A percentile compares a stretch with the other conserved stretches of the same genome.
phyloP scores from a whole-genome alignment of 2,113 vertebrate genomes.

The Xiphias gladius region DNA sequence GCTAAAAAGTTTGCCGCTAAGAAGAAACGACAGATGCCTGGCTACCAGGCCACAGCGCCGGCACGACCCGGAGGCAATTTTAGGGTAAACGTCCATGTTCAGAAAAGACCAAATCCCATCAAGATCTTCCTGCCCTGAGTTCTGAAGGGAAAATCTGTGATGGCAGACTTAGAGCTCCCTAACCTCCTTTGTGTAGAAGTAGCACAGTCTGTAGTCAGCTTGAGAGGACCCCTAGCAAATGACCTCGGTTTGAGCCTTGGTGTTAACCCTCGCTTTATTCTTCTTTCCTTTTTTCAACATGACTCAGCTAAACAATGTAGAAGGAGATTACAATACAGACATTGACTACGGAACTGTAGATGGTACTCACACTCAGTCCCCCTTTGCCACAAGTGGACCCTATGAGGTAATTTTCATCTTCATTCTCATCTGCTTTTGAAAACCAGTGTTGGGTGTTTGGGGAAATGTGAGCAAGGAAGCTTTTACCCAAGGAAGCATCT shows the following conservation, averaged over 20 bases:
- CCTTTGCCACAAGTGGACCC: constrained; percentile 86
- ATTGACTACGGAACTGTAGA: constrained; percentile 91
- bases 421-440: constrained; percentile 45
- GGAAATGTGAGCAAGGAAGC: constrained; percentile 62
- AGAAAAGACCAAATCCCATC: constrained; percentile 85
- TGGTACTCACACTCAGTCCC: constrained; percentile 88
- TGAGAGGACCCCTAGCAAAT: constrained; percentile 66
- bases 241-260: constrained; percentile 73
- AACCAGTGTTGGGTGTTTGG: constrained; percentile 33
- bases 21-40: constrained; percentile 90
- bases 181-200: constrained; percentile 85
- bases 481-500: constrained; percentile 62
- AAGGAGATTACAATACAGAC: constrained; percentile 91
- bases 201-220: constrained; percentile 82
- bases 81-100: constrained; percentile 90
- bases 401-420: constrained; percentile 89
- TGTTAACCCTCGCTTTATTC: constrained; percentile 79
- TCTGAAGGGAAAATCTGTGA: constrained; percentile 94
- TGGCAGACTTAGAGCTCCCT: constrained; percentile 84
- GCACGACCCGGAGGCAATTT: constrained; percentile 87
- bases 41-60: constrained; percentile 90
- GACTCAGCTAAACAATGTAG: constrained; percentile 91
- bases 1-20: constrained; percentile 89
- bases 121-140: constrained; percentile 90
- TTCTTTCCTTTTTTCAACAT: constrained; percentile 83